These are phyloP conservation scores for Drosophila histrio DNA, from an alignment of 2,888 invertebrate species.

Conservation along the genomic window DNA sequence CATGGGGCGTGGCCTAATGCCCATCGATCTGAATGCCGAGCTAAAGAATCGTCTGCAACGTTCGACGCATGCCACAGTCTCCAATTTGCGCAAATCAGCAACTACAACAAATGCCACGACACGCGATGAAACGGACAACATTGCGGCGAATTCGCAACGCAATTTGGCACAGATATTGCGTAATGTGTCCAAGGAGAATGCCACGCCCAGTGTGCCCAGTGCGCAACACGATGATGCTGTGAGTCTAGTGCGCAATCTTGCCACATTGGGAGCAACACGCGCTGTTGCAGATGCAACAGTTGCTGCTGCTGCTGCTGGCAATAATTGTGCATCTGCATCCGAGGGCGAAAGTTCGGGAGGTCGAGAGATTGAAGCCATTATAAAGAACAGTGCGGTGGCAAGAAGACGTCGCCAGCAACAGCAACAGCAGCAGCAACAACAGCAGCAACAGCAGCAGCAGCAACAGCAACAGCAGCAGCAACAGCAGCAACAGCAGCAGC, in stretches of 20 bases:
- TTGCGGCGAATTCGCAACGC: conserved; percentile 53
- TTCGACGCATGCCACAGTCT: conserved; percentile 83
- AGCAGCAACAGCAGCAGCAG: neutral
- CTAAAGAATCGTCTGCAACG: conserved; percentile 83
- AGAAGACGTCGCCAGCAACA: conserved; percentile 83
- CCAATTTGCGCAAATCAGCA: conserved; percentile 82
- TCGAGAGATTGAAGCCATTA: conserved; percentile 84
- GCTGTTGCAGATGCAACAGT: neutral
- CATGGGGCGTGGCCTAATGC: conserved; percentile 81
- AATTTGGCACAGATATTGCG: conserved; percentile 81
- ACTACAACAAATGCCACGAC: conserved; percentile 73
- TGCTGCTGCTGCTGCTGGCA: conserved; percentile 3
- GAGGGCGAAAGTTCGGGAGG: conserved; percentile 85
- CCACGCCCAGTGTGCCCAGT: conserved; percentile 24
- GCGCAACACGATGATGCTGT: conserved; percentile 82
- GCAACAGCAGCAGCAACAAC: conserved; percentile 41
- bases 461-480: conserved; percentile 52
- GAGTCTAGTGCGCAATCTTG: conserved; percentile 82
- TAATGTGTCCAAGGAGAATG: conserved; percentile 81
- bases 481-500: conserved; percentile 76
- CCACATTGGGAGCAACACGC: conserved; percentile 76
- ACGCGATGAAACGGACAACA: conserved; percentile 63
- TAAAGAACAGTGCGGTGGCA: conserved; percentile 85
- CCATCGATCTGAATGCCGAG: conserved; percentile 83
- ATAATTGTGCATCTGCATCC: conserved; percentile 80